Conservation (phyloP, 2,113 vertebrate species). For the Trematomus loennbergii region DNA sequence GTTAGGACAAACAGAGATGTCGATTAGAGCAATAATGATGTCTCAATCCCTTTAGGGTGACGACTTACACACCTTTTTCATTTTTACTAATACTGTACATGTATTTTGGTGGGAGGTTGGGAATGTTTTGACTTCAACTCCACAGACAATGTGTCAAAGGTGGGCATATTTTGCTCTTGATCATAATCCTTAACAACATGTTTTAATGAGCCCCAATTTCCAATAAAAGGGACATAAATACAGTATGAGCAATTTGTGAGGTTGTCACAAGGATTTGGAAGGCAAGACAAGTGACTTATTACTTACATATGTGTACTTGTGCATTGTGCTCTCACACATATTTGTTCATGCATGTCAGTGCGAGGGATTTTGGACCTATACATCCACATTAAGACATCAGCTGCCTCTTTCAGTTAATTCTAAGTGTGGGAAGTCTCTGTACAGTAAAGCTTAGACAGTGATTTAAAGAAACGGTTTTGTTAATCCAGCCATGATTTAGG, state of each 20-base stretch:
- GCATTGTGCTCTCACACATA: not conserved
- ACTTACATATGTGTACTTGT: not conserved
- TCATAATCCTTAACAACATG: not conserved
- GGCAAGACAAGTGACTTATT: not conserved
- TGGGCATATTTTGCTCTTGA: conserved; percentile 18
- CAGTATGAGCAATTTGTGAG: not conserved
- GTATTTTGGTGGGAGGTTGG: not conserved
- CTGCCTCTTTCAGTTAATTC: too few species aligned
- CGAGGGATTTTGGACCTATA: not conserved
- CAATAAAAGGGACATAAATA: not conserved
- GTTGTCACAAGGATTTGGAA: not conserved
- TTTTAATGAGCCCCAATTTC: too few species aligned
- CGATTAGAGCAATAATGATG: too few species aligned
- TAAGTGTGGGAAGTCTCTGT: not conserved
- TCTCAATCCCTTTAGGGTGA: not conserved
- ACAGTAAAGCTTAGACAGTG: conserved; percentile 8
- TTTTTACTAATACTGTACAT: not conserved
- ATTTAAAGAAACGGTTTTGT: not conserved
- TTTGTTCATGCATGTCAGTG: not conserved
- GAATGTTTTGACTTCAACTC: not conserved
- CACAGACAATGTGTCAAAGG: not conserved
- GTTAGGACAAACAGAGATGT: too few species aligned
- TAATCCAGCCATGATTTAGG: conserved; percentile 16
- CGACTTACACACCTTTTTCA: not conserved
- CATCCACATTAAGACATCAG: too few species aligned